phyloP scores from a whole-genome alignment of 2,797 vertebrate species.

The Momotus momota region DNA sequence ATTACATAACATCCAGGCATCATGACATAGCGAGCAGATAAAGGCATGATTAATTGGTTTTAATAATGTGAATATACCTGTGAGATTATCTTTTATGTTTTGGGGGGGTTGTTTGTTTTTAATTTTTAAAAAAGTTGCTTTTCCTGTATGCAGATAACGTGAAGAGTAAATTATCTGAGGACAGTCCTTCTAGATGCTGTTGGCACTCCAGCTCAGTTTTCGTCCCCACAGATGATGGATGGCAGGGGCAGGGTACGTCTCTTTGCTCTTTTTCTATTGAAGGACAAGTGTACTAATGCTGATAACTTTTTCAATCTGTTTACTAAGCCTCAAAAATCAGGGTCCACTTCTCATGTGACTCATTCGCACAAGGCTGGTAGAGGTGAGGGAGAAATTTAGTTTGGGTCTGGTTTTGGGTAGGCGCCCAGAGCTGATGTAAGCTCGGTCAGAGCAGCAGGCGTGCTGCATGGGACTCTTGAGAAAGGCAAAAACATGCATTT shows the following conservation, averaged over 20 bases:
- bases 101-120: background rate
- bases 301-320: background rate
- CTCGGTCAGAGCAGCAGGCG: fast-evolving
- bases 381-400: background rate
- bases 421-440: background rate
- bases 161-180: slow-evolving; percentile 54
- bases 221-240: background rate
- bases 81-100: background rate
- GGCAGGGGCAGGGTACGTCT: slow-evolving; percentile 44
- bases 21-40: background rate
- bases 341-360: background rate
- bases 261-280: background rate
- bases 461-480: background rate
- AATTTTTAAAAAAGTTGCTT: background rate
- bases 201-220: background rate
- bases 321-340: background rate
- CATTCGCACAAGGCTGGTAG: background rate
- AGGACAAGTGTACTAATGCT: background rate
- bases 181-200: slow-evolving; percentile 36
- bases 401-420: background rate
- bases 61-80: slow-evolving; percentile 30
- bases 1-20: slow-evolving; percentile 4
- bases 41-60: slow-evolving; percentile 18
- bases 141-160: background rate
- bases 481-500: background rate